A percentile compares a stretch with the other conserved stretches of the same genome.
These are phyloP conservation scores for Mastigias papua DNA, from an alignment of 30 jellyfish, hydroid and myxozoan genomes.

Conservation along the genomic window DNA sequence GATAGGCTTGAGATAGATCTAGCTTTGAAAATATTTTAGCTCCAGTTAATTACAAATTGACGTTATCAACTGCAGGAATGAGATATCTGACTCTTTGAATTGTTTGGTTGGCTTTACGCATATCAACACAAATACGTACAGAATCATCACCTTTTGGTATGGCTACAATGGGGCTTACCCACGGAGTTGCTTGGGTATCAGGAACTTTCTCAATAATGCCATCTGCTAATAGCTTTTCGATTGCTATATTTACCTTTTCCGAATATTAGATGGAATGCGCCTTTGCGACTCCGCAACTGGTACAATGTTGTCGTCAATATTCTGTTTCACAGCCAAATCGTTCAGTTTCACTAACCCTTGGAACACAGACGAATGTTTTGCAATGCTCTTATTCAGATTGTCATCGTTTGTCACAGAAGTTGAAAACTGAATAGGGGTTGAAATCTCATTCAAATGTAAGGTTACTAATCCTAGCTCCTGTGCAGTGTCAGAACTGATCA, in stretches of 20 bases:
- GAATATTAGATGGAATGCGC: conserved; percentile 65
- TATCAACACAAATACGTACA: conserved; percentile 77
- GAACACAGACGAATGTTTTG: conserved; percentile 1
- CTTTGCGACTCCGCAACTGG: conserved; percentile 42
- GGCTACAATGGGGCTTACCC: conserved; percentile 64
- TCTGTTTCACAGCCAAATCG: not conserved
- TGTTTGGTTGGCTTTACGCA: conserved; percentile 69
- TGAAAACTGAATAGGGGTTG: not conserved
- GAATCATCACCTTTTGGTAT: conserved; percentile 60
- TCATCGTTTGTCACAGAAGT: conserved; percentile 6
- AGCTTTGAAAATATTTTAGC: conserved; percentile 39
- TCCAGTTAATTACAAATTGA: conserved; percentile 12
- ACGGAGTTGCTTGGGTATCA: conserved; percentile 59
- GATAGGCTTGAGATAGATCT: conserved; percentile 14
- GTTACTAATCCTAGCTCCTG: conserved; percentile 36
- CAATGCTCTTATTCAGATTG: too few relatives aligned
- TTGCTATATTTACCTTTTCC: conserved; percentile 45
- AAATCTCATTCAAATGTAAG: conserved; percentile 19
- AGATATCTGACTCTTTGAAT: conserved; percentile 49
- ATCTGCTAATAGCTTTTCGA: conserved; percentile 36
- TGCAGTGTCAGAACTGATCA: conserved; percentile 10
- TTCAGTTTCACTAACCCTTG: conserved; percentile 20
- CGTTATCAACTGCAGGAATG: conserved; percentile 38
- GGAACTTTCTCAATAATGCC: conserved; percentile 67
- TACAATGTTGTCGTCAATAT: conserved; percentile 3